Evolutionary conservation across 2,113 vertebrate genomes (phyloP).

Genomic region (Anarrhichthys ocellatus): DNA sequence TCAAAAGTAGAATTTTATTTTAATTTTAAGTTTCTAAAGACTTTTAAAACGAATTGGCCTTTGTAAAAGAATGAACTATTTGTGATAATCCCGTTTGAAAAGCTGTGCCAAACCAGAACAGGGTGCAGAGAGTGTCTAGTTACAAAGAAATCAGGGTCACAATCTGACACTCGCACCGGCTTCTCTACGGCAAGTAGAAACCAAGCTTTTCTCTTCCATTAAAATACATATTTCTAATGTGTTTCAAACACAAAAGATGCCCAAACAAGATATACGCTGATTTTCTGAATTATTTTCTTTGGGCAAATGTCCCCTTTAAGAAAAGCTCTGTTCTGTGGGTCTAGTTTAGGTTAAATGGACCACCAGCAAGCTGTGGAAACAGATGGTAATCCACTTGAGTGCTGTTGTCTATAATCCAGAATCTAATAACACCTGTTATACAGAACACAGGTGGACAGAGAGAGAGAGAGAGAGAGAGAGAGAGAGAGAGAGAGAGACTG

Average conservation of each 20-base stretch:
- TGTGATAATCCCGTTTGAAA: neutral
- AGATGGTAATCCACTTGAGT: constrained; percentile 69
- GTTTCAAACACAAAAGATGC: neutral
- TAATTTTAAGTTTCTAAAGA: neutral
- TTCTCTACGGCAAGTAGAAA: neutral
- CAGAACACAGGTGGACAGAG: constrained; percentile 33
- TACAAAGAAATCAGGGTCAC: neutral
- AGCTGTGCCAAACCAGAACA: neutral
- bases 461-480: constrained; percentile 2
- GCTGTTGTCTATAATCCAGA: constrained; percentile 60
- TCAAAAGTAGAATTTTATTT: neutral
- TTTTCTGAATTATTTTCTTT: neutral
- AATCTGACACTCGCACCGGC: neutral
- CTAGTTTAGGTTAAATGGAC: constrained; percentile 52
- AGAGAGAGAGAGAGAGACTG: neutral
- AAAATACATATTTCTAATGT: neutral
- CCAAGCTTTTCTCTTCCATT: neutral
- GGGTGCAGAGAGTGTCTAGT: neutral
- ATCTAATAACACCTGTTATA: constrained; percentile 58
- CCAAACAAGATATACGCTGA: neutral
- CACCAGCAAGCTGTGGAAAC: constrained; percentile 65
- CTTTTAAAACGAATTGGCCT: neutral
- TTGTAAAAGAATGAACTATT: neutral
- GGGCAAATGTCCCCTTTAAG: constrained; percentile 35
- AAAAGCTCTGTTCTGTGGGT: constrained; percentile 36